A percentile compares a stretch with the other conserved stretches of the same genome.
phyloP scores from a whole-genome alignment of 2,888 invertebrate species.

The Sarcophaga carnaria region DNA sequence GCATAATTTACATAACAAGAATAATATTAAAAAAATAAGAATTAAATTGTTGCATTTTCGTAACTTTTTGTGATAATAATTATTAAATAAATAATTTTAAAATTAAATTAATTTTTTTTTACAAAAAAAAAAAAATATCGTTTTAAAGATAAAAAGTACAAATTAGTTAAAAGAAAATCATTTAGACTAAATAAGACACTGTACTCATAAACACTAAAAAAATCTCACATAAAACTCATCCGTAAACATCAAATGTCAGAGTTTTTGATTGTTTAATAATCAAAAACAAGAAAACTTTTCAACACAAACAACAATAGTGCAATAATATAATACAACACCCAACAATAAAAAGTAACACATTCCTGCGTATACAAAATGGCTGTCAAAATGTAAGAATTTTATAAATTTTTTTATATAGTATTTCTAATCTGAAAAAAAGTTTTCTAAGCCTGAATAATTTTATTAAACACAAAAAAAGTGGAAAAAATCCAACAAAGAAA shows the following conservation, averaged over 20 bases:
- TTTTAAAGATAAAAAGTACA: conserved; percentile 69
- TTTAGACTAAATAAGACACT: conserved; percentile 57
- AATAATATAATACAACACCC: conserved; percentile 56
- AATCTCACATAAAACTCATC: conserved; percentile 59
- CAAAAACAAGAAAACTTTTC: conserved; percentile 34
- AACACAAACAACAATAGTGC: conserved; percentile 50
- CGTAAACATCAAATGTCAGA: conserved; percentile 52
- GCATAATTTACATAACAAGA: conserved; percentile 10
- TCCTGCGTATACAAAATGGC: conserved; percentile 72
- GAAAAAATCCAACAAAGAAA: conserved; percentile 36
- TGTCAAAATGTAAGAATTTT: conserved; percentile 72
- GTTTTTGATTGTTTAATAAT: conserved; percentile 62
- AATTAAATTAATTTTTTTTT: conserved; percentile 58
- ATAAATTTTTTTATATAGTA: conserved; percentile 8
- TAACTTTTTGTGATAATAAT: conserved; percentile 70
- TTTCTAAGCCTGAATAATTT: conserved; percentile 57
- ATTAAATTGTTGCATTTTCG: conserved; percentile 68
- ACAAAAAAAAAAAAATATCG: conserved; percentile 42
- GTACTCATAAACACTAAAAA: conserved; percentile 65
- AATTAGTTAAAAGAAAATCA: conserved; percentile 70
- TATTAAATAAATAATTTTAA: conserved; percentile 53
- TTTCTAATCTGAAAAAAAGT: conserved; percentile 47
- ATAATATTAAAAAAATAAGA: conserved; percentile 31
- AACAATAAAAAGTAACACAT: conserved; percentile 60
- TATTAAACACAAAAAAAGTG: background rate